Evolutionary conservation across 2,113 vertebrate genomes (phyloP).

Genomic region (Chlamydotis undulata): DNA sequence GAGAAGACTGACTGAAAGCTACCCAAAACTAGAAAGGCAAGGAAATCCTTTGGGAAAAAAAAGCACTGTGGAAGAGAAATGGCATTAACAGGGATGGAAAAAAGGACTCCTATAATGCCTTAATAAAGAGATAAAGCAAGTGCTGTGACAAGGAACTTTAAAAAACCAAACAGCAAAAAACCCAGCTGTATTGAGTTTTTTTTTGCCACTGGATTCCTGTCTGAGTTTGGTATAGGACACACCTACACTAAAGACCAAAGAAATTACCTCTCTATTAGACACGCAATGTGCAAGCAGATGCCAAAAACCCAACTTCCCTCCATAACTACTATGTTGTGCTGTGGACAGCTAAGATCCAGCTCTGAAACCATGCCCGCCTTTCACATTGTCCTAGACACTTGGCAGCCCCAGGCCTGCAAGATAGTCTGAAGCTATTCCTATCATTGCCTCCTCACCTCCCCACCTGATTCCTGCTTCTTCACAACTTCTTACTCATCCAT

Average conservation of each 20-base stretch:
- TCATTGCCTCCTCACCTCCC: neutral
- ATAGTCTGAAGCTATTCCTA: neutral
- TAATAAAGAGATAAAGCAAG: neutral
- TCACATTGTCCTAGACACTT: neutral
- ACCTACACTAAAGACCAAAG: neutral
- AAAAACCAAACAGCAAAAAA: neutral
- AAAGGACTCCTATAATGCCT: neutral
- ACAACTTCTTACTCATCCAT: neutral
- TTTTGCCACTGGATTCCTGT: neutral
- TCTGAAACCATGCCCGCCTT: neutral
- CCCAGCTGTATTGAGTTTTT: neutral
- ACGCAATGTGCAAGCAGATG: neutral
- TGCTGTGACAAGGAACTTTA: neutral
- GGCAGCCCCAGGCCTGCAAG: neutral
- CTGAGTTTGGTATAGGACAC: neutral
- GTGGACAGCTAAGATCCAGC: neutral
- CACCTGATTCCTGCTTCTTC: neutral
- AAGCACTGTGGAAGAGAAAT: neutral
- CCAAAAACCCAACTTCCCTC: neutral
- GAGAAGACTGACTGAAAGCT: slow-evolving; percentile 32
- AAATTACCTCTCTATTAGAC: neutral
- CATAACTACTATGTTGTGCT: neutral
- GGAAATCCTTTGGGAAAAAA: neutral
- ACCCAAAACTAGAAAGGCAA: neutral
- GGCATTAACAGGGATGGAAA: neutral